Evolutionary conservation across 2,797 vertebrate genomes (phyloP).

Genomic region (Hipposideros larvatus): DNA sequence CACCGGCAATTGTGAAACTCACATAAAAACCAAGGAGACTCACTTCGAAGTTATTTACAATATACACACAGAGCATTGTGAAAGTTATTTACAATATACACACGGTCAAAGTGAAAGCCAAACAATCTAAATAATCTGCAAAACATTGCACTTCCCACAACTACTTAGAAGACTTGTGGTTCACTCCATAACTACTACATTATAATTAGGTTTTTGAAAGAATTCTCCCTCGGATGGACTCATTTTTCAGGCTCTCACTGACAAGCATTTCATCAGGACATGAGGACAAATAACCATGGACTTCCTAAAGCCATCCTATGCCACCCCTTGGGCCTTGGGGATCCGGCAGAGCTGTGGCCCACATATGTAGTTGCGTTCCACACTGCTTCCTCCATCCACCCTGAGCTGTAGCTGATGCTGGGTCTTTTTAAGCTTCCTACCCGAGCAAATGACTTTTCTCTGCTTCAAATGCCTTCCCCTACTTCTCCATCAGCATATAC

Average conservation of each 20-base stretch:
- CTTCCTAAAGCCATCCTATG: background rate
- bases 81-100: slow-evolving; percentile 68
- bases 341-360: background rate
- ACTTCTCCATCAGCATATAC: background rate
- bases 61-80: background rate
- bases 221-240: background rate
- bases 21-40: slow-evolving; percentile 68
- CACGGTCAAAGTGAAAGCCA: slow-evolving; percentile 58
- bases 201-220: background rate
- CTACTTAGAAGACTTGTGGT: background rate
- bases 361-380: accelerated
- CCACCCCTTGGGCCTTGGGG: background rate
- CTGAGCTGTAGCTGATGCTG: background rate
- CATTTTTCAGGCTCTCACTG: background rate
- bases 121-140: slow-evolving; percentile 58
- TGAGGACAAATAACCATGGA: background rate
- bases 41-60: slow-evolving; percentile 72
- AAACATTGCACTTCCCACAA: background rate
- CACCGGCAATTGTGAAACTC: slow-evolving; percentile 51
- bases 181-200: background rate
- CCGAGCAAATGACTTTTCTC: slow-evolving; percentile 27
- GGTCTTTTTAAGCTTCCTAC: background rate
- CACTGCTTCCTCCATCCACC: background rate
- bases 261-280: background rate
- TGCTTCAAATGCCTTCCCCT: background rate